These are phyloP conservation scores for Chiloscyllium plagiosum DNA, from an alignment of 2,113 vertebrate species.

Conservation along the genomic window DNA sequence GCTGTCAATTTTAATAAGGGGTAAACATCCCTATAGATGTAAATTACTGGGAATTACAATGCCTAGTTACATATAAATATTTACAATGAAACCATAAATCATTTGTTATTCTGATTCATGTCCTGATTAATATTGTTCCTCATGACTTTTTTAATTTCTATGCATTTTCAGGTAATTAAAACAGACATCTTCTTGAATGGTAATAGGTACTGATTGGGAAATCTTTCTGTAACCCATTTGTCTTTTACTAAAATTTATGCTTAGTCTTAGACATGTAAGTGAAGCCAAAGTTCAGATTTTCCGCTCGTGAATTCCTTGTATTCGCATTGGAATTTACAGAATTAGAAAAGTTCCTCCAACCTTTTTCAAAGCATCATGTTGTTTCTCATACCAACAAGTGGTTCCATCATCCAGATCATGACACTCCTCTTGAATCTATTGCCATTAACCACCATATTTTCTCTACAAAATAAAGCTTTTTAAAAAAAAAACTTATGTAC, in stretches of 20 bases:
- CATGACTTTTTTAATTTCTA: neutral
- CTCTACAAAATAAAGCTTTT: neutral
- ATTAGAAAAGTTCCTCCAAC: neutral
- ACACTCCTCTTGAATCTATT: neutral
- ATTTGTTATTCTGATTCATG: neutral
- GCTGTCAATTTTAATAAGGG: neutral
- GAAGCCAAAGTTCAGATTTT: slow-evolving; percentile 15
- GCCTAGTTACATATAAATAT: neutral
- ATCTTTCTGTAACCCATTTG: neutral
- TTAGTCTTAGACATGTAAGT: neutral
- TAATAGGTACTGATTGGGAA: neutral
- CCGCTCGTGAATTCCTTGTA: neutral
- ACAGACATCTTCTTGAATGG: neutral
- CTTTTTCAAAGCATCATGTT: neutral
- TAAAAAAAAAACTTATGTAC: neutral
- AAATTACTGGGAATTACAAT: neutral
- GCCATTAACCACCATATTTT: neutral
- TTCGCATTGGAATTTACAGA: slow-evolving; percentile 8
- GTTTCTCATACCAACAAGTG: neutral
- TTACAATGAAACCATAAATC: neutral
- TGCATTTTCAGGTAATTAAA: neutral
- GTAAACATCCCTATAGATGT: neutral
- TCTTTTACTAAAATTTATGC: neutral
- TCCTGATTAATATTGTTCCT: neutral
- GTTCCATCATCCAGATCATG: neutral